Base-by-base conservation (phyloP, 1,140 invertebrate genomes). In the Lanistes nyassanus region DNA sequence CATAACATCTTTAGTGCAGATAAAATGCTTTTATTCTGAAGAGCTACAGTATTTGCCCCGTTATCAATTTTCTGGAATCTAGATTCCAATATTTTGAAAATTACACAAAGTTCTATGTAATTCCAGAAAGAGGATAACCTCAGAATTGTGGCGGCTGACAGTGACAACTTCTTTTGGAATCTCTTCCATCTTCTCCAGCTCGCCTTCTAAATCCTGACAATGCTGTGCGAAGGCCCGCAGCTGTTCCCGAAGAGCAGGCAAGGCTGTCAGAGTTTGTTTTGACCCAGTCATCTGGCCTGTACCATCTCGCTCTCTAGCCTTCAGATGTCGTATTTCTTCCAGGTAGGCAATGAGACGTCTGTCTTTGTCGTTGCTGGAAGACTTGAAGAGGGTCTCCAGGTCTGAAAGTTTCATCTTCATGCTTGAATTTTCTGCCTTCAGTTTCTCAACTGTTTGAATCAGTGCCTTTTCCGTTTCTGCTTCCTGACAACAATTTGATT, bases 301-400 rank as follows among this genome's bases (percentile, higher is more conserved):
- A 78, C 77, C 4, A 80, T 74, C 39, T 70, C 34, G 2, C 75
- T 79, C 58, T 75, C 60, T 19, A 60, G 78, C 21, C 39, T 75
- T 34, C 55, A 80, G 68, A 34, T 77, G 60, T 16, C 74, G 34
- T 0, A 82, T 69, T 21, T 71, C 53, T 0, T 76, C 71, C 11
- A 42, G 51, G 21, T 78, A 68, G 16, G 65, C 62, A 19, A 55
- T 53, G 39, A 82, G 80, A 58, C 75, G 64, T n/a, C 62, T 71
- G 31, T 80, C 75, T 68, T 82, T 82, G 16, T 81, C 77, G 51
- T 68, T 74, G 47, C 71, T 76, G 26, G 77, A 78, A 23, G 78
- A 71, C 19, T 72, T 69, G 58, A 80, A 71, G 37, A 78, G 51
- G 34, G 70, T 29, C 60, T 81, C 77, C 19, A 81, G 56, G 36